phyloP scores from a whole-genome alignment of 2,888 invertebrate genomes.

The Tolmerus cingulatus region DNA sequence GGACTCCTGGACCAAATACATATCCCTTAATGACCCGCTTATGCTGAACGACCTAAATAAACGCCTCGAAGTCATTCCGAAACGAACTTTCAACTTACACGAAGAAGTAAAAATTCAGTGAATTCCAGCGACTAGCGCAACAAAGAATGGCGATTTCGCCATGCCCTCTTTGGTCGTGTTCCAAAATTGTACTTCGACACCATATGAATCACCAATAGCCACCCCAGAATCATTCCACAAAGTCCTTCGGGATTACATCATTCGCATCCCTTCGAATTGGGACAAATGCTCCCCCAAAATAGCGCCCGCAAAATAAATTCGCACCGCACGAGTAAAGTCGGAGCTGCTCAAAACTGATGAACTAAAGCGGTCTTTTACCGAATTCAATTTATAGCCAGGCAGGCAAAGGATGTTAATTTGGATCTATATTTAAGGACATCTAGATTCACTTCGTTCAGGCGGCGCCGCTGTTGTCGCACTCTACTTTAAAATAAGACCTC shows the following conservation, averaged over 20 bases:
- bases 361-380: not conserved
- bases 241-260: not conserved
- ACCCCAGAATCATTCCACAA: not conserved
- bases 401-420: not conserved
- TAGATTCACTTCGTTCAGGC: not conserved
- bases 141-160: not conserved
- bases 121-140: not conserved
- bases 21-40: not conserved
- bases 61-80: not conserved
- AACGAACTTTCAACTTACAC: not conserved
- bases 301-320: not conserved
- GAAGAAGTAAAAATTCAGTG: not conserved
- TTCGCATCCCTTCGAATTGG: not conserved
- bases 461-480: not conserved
- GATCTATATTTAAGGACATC: not conserved
- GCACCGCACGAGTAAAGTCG: not conserved
- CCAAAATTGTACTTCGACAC: not conserved
- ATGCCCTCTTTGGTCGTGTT: not conserved
- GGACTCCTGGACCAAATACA: not conserved
- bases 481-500: not conserved
- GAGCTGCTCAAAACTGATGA: not conserved
- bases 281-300: not conserved
- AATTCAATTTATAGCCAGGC: not conserved
- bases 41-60: not conserved
- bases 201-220: not conserved